A percentile compares a stretch with the other conserved stretches of the same genome.
Evolutionary conservation across 2,113 vertebrate species (phyloP).

Genomic region (Potamarius usumacintae): DNA sequence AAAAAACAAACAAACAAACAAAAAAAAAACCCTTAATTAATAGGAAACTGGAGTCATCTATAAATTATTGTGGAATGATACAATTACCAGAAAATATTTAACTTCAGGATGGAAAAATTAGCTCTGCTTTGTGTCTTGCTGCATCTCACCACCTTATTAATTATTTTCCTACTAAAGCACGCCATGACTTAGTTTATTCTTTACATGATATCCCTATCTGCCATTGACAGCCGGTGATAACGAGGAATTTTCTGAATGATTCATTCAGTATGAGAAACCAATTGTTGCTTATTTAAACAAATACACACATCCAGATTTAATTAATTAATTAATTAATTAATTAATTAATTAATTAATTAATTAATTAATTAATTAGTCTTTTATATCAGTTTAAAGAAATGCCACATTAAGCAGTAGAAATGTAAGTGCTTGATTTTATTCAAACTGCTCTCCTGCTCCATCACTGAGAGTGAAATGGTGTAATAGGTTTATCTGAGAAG

Average conservation of each 20-base stretch:
- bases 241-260: not conserved
- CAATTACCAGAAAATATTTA: too few species aligned
- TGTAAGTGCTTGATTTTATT: not conserved
- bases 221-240: not conserved
- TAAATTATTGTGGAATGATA: too few species aligned
- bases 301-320: not conserved
- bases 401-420: not conserved
- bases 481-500: not conserved
- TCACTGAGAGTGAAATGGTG: not conserved
- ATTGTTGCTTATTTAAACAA: not conserved
- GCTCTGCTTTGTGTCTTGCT: too few species aligned
- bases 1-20: too few species aligned
- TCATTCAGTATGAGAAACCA: not conserved
- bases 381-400: not conserved
- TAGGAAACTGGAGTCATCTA: too few species aligned
- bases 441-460: not conserved
- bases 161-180: not conserved
- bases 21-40: too few species aligned
- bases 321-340: too few species aligned
- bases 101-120: too few species aligned
- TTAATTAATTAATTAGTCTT: not conserved
- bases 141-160: not conserved
- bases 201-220: not conserved
- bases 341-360: not conserved
- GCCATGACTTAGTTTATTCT: not conserved